Percentiles rank a stretch among this genome's conserved stretches.
Conservation (phyloP, 2,888 invertebrate species). For the Nemotelus nigrinus region DNA sequence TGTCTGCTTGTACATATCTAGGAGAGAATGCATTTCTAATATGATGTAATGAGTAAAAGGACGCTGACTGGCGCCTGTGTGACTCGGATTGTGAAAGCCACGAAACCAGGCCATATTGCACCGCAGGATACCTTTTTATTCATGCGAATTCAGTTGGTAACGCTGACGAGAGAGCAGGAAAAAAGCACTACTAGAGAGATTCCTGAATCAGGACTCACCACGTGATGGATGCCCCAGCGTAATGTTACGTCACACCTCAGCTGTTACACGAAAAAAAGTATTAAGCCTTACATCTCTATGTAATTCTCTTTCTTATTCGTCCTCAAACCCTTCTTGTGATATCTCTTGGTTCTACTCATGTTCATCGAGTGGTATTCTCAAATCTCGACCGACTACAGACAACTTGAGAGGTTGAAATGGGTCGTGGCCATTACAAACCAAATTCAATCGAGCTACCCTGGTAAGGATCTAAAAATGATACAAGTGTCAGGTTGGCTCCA, state of each 20-base stretch:
- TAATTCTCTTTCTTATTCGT: conserved; percentile 1
- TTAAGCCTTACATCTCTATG: conserved; percentile 23
- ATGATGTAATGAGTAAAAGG: background rate
- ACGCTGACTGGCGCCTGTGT: conserved; percentile 1
- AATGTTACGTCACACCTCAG: conserved; percentile 64
- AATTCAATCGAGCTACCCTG: background rate
- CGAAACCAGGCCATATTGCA: too few species aligned
- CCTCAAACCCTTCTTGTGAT: background rate
- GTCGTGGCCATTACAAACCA: background rate
- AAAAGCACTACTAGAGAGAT: background rate
- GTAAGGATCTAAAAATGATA: conserved; percentile 38
- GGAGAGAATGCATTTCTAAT: conserved; percentile 14
- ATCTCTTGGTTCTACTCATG: background rate
- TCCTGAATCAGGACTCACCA: conserved; percentile 47
- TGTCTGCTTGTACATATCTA: background rate
- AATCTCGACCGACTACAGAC: too few species aligned
- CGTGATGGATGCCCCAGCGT: conserved; percentile 57
- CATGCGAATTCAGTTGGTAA: background rate
- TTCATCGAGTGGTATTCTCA: background rate
- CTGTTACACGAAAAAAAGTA: conserved; percentile 56
- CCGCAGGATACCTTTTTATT: too few species aligned
- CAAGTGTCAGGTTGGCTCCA: conserved; percentile 39
- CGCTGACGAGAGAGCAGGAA: background rate
- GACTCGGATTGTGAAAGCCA: background rate
- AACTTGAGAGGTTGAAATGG: background rate